These are phyloP conservation scores for Fringilla coelebs DNA, from an alignment of 2,797 vertebrate species.

Conservation along the genomic window DNA sequence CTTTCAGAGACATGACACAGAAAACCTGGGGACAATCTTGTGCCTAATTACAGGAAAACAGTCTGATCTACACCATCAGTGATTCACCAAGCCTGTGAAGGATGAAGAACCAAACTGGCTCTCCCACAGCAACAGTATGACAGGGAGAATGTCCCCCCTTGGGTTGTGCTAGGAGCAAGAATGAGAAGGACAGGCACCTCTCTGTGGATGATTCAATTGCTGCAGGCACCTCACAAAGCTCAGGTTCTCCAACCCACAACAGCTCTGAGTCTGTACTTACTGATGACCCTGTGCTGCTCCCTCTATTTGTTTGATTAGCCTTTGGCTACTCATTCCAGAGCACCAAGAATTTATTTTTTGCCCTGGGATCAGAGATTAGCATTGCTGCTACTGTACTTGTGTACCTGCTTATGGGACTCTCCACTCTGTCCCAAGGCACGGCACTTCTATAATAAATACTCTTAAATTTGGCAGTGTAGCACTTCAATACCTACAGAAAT, in stretches of 20 bases:
- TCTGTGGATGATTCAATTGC: not conserved
- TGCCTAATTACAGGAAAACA: not conserved
- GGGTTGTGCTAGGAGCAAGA: not conserved
- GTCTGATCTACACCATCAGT: not conserved
- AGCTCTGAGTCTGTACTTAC: not conserved
- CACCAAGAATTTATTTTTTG: not conserved
- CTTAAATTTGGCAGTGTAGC: not conserved
- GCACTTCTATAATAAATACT: not conserved
- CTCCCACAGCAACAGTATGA: fast-evolving
- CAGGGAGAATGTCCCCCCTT: not conserved
- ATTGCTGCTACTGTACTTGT: not conserved
- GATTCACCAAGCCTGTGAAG: not conserved
- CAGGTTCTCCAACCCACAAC: not conserved
- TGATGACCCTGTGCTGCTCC: not conserved
- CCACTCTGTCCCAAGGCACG: not conserved
- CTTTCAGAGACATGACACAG: not conserved
- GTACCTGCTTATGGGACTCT: not conserved
- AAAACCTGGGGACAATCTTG: not conserved
- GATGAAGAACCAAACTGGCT: not conserved
- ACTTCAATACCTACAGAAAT: not conserved
- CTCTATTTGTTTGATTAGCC: not conserved
- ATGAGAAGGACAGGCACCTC: not conserved
- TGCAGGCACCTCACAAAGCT: not conserved
- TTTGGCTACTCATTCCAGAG: not conserved
- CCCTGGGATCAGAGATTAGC: not conserved